Evolutionary conservation across 2,113 vertebrate genomes (phyloP).

Genomic region (Panthera tigris): DNA sequence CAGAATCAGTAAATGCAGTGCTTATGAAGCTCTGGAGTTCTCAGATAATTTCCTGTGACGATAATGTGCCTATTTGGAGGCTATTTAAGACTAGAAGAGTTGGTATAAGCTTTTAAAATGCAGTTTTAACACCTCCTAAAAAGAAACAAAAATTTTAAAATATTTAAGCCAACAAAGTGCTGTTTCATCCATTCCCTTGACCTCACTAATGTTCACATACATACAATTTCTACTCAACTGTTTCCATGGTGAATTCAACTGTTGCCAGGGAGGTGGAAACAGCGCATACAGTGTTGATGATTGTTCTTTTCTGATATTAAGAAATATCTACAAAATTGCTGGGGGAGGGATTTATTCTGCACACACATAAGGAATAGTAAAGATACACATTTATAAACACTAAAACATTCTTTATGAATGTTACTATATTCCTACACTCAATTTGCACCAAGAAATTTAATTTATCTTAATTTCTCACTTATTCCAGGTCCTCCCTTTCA

Average conservation of each 20-base stretch:
- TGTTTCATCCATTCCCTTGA: constrained; percentile 6
- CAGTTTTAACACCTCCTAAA: constrained; percentile 45
- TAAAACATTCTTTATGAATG: neutral
- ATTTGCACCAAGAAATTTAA: neutral
- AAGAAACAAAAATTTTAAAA: constrained; percentile 55
- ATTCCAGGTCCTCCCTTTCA: neutral
- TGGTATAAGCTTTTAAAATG: constrained; percentile 57
- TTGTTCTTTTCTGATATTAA: neutral
- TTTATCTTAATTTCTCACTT: neutral
- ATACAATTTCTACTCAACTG: neutral
- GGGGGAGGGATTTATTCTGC: neutral
- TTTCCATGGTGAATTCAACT: neutral
- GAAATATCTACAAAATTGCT: neutral
- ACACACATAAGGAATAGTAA: neutral
- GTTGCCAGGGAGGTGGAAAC: neutral
- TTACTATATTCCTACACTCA: neutral
- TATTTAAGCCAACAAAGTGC: neutral
- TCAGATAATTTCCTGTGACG: constrained; percentile 48
- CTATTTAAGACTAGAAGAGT: constrained; percentile 37
- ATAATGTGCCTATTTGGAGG: constrained; percentile 41
- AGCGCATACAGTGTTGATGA: neutral
- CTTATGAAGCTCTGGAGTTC: constrained; percentile 1
- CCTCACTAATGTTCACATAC: neutral
- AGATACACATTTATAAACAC: neutral
- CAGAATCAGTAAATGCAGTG: neutral